phyloP scores from a whole-genome alignment of 1,140 invertebrate species.

The Drosophila nigromelanica region DNA sequence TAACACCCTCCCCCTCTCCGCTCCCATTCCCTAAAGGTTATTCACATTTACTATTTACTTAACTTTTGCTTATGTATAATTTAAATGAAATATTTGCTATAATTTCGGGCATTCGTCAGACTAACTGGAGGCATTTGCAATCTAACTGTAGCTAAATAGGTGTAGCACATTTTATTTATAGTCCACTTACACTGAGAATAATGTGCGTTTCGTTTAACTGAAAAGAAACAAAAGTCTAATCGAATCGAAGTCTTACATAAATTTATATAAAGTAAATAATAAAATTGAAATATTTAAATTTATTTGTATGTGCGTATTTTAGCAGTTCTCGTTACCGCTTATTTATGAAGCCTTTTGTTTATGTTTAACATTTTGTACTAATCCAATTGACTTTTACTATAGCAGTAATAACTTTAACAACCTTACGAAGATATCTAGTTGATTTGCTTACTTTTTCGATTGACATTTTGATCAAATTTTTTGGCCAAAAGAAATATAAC shows the following conservation, averaged over 20 bases:
- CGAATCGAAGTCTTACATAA: no score
- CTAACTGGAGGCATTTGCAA: constrained; percentile 31
- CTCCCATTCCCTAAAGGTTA: not conserved
- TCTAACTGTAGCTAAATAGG: constrained; percentile 19
- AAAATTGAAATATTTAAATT: no score
- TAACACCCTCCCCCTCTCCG: not conserved
- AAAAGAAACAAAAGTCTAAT: not conserved
- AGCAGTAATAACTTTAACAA: not conserved
- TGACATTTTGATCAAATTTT: constrained; percentile 57
- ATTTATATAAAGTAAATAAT: no score
- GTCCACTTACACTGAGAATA: constrained; percentile 3
- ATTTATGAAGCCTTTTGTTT: no score
- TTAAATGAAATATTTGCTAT: constrained; percentile 69
- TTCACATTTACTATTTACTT: constrained; percentile 37
- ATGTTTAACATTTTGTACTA: no score
- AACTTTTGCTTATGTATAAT: constrained; percentile 64
- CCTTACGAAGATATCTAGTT: not conserved
- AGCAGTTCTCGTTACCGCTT: no score
- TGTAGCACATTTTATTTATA: constrained; percentile 20
- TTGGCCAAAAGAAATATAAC: constrained; percentile 34
- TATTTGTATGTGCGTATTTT: no score
- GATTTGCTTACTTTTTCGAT: constrained; percentile 45
- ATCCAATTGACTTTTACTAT: no score
- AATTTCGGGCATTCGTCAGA: constrained; percentile 60
- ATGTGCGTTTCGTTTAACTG: no score